A percentile compares a stretch with the other conserved stretches of the same genome.
These are phyloP conservation scores for Cryptophagus acutangulus DNA, from an alignment of 2,888 invertebrate genomes.

Conservation along the genomic window DNA sequence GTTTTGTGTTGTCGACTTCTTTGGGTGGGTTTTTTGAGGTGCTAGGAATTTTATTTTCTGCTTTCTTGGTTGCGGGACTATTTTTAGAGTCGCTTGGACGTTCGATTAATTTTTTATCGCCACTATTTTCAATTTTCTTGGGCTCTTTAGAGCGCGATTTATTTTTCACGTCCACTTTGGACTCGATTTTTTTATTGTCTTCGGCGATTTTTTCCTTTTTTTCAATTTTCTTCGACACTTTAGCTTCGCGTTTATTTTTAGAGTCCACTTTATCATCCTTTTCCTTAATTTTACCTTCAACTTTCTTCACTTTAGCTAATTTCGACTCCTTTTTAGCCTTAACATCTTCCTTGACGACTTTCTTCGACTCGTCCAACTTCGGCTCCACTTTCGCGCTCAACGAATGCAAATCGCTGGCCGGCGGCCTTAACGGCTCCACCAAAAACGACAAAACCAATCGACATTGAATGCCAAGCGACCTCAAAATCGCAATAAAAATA, in stretches of 20 bases:
- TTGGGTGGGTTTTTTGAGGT: neutral
- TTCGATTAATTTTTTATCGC: neutral
- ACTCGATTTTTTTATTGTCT: constrained; percentile 8
- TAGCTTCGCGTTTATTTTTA: constrained; percentile 5
- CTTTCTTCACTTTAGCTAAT: constrained; percentile 18
- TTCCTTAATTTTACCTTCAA: too few species aligned
- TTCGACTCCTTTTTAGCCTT: constrained; percentile 20
- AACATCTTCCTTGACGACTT: constrained; percentile 2
- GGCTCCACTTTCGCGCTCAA: constrained; percentile 53
- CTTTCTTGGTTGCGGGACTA: neutral
- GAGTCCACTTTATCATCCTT: constrained; percentile 5
- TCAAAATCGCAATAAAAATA: constrained; percentile 69
- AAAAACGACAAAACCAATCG: constrained; percentile 77
- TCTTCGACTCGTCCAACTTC: constrained; percentile 13
- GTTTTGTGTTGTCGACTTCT: too few species aligned
- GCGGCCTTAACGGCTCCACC: constrained; percentile 68
- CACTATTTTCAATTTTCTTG: neutral
- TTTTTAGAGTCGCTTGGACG: neutral
- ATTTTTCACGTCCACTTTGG: neutral
- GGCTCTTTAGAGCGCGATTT: constrained; percentile 1
- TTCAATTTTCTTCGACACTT: constrained; percentile 13
- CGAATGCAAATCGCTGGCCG: constrained; percentile 58
- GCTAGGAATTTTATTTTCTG: neutral
- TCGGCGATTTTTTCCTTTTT: constrained; percentile 1
- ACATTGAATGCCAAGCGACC: constrained; percentile 76